These are phyloP conservation scores for Lamellibrachia columna DNA, from an alignment of 2,888 invertebrate species.

Conservation along the genomic window DNA sequence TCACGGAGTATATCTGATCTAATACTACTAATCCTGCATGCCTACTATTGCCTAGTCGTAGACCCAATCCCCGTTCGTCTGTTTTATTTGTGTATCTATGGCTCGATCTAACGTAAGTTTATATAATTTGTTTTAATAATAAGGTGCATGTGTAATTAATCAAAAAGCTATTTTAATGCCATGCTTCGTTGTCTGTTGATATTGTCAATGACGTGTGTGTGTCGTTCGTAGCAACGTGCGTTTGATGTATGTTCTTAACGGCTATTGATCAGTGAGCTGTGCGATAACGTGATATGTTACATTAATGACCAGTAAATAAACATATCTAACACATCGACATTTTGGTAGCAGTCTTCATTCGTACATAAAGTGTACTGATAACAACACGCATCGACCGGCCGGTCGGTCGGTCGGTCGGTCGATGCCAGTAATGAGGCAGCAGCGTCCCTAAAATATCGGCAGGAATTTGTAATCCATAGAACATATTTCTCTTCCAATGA, in stretches of 20 bases:
- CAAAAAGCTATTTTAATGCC: no score
- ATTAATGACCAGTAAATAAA: not conserved
- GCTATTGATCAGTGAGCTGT: not conserved
- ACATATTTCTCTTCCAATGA: no score
- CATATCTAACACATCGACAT: not conserved
- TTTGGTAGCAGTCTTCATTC: no score
- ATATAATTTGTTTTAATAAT: not conserved
- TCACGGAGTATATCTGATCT: not conserved
- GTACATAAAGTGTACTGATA: no score
- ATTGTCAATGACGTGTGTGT: not conserved
- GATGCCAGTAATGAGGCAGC: no score
- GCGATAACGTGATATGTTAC: not conserved
- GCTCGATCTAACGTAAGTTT: not conserved
- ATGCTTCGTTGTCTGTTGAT: not conserved
- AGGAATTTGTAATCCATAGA: no score
- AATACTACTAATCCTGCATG: not conserved
- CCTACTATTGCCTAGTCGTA: not conserved
- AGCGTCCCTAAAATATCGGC: no score
- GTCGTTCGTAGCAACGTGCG: not conserved
- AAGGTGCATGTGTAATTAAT: not conserved
- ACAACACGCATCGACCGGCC: no score
- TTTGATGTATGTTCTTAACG: not conserved
- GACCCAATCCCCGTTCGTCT: not conserved
- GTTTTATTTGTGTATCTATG: not conserved
- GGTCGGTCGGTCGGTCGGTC: no score